These are phyloP conservation scores for Ericerus pela DNA, from an alignment of 1,140 invertebrate genomes.

Conservation along the genomic window DNA sequence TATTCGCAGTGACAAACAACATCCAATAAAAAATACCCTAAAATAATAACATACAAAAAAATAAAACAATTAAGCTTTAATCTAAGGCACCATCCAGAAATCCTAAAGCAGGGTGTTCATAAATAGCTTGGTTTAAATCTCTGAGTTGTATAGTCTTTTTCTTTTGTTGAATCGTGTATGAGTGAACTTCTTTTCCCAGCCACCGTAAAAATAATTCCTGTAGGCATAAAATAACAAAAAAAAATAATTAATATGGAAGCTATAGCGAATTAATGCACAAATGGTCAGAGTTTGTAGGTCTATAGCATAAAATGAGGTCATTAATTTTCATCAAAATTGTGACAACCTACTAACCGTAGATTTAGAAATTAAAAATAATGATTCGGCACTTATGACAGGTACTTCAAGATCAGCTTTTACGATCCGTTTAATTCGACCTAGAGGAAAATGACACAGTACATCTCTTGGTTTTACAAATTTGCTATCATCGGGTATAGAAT, in stretches of 20 bases:
- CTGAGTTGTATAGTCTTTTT: constrained; percentile 17
- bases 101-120: constrained; percentile 12
- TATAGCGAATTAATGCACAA: background rate
- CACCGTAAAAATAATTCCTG: background rate
- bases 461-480: constrained; percentile 7
- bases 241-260: background rate
- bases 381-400: constrained; percentile 11
- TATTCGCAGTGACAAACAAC: background rate
- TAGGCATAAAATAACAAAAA: background rate
- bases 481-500: no score
- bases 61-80: background rate
- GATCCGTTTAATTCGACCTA: constrained; percentile 15
- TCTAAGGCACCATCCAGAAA: constrained; percentile 16
- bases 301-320: no score
- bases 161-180: background rate
- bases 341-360: constrained; percentile 14
- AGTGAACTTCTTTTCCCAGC: background rate
- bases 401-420: constrained; percentile 19
- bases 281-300: background rate
- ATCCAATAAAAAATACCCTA: background rate
- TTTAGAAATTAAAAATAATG: constrained; percentile 15
- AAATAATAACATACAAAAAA: background rate
- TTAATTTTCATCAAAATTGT: no score
- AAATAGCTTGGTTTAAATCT: constrained; percentile 8
- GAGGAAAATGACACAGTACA: constrained; percentile 10